These are phyloP conservation scores for Tetramorium bicarinatum DNA, from an alignment of 2,888 invertebrate species.

Conservation along the genomic window DNA sequence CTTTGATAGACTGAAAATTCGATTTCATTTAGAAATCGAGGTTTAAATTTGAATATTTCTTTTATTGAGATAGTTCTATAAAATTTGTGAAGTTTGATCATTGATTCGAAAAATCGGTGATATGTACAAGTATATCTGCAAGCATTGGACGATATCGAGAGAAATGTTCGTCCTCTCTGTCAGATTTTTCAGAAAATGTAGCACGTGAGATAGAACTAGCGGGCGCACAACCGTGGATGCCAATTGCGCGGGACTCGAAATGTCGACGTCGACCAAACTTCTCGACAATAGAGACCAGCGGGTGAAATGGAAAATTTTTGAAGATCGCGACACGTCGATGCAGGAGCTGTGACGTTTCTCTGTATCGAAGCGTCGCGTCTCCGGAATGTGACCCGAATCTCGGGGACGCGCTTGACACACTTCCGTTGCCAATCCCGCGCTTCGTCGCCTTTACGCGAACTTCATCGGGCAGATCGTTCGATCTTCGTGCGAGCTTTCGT, in stretches of 20 bases:
- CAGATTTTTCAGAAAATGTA: constrained; percentile 51
- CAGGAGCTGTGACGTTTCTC: constrained; percentile 27
- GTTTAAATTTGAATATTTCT: not conserved
- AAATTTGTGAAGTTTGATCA: not conserved
- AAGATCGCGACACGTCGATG: constrained; percentile 45
- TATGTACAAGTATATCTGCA: constrained; percentile 16
- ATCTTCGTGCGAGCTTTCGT: constrained; percentile 42
- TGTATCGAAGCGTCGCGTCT: constrained; percentile 60
- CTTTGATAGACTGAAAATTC: not conserved
- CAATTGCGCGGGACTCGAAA: constrained; percentile 42
- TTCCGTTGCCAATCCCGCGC: constrained; percentile 62
- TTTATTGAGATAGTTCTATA: not conserved
- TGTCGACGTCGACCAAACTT: constrained; percentile 44
- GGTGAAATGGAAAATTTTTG: constrained; percentile 52
- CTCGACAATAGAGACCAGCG: constrained; percentile 29
- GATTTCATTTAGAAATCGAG: not conserved
- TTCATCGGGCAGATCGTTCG: constrained; percentile 60
- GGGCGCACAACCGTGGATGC: not conserved
- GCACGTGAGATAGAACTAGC: constrained; percentile 22
- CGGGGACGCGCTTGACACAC: constrained; percentile 60
- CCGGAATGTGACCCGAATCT: constrained; percentile 65
- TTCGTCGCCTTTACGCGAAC: constrained; percentile 55
- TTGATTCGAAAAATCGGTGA: constrained; percentile 18
- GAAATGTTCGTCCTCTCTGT: constrained; percentile 38
- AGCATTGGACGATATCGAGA: constrained; percentile 29